These are phyloP conservation scores for Rhagonycha fulva DNA, from an alignment of 2,888 invertebrate species.

Conservation along the genomic window DNA sequence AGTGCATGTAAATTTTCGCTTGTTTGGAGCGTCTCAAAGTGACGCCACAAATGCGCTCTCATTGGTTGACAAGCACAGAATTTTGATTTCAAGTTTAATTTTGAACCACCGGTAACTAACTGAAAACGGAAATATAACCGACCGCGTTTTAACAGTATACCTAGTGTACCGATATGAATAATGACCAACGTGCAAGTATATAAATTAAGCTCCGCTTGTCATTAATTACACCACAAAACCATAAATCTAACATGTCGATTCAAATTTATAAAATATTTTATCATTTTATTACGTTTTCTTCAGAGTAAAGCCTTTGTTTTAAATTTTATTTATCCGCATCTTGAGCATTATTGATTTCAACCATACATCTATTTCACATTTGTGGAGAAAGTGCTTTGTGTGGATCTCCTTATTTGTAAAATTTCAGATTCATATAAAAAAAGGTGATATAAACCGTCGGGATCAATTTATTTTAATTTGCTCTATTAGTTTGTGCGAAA, in stretches of 20 bases:
- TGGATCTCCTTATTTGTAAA: not conserved
- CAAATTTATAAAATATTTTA: not conserved
- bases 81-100: not conserved
- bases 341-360: not conserved
- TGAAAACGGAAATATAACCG: constrained; percentile 10
- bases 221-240: not conserved
- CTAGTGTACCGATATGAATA: not conserved
- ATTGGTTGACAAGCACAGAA: not conserved
- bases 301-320: not conserved
- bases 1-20: not conserved
- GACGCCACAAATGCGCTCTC: not conserved
- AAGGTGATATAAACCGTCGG: no score
- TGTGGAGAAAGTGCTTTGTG: not conserved
- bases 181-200: constrained; percentile 1
- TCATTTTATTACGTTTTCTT: not conserved
- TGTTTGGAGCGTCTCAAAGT: not conserved
- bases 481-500: no score
- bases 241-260: not conserved
- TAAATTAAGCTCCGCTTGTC: not conserved
- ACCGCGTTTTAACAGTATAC: constrained; percentile 6
- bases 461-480: no score
- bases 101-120: not conserved
- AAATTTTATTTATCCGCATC: not conserved
- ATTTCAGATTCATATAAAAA: not conserved
- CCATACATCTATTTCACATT: not conserved